Conservation (phyloP, 1,140 invertebrate species). For the Steinernema feltiae region DNA sequence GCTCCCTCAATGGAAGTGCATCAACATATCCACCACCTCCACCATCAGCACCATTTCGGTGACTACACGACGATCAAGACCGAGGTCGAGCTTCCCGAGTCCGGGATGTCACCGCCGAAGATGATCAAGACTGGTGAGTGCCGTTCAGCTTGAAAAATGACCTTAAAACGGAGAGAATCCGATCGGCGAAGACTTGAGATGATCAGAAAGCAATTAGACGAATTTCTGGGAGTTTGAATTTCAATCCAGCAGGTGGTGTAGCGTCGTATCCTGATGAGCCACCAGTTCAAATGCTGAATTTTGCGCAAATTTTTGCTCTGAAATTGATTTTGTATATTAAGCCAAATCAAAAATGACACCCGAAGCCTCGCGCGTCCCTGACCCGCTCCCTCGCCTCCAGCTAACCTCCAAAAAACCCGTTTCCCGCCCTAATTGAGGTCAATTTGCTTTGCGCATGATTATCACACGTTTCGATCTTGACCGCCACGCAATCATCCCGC, state of each 20-base stretch:
- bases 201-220: no score
- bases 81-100: not conserved
- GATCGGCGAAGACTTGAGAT: no score
- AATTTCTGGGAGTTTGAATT: no score
- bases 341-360: no score
- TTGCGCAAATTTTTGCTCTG: no score
- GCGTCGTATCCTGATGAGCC: no score
- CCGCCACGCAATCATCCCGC: not conserved
- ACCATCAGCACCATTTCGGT: not conserved
- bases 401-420: not conserved
- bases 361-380: no score
- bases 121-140: constrained; percentile 1
- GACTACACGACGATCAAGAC: not conserved
- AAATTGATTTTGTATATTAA: no score
- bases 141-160: not conserved
- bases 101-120: not conserved
- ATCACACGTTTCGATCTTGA: constrained; percentile 8
- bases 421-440: not conserved
- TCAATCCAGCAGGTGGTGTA: no score
- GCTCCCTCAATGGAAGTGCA: not conserved
- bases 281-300: no score
- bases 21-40: constrained; percentile 9
- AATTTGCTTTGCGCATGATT: not conserved
- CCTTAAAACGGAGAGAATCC: no score
- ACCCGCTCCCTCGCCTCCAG: no score